Percentiles rank a stretch among this genome's conserved stretches.
phyloP scores from a whole-genome alignment of 2,888 invertebrate species.

The Petrolisthes cinctipes region DNA sequence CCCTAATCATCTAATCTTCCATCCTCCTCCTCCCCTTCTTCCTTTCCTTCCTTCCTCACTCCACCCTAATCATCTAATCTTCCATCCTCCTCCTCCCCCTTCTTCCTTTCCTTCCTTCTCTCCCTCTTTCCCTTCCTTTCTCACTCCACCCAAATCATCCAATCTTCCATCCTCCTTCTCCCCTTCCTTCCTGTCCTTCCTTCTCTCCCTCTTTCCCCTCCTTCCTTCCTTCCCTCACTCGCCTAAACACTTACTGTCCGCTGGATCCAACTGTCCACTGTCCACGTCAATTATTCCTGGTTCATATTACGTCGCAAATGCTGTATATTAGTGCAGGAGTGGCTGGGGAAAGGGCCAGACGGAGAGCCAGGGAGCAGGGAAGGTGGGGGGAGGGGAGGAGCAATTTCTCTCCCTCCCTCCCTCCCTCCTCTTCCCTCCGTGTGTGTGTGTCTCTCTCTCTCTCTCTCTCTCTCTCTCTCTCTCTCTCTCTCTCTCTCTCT shows the following conservation, averaged over 20 bases:
- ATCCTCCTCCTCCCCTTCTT: not conserved
- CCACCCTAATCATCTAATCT: not conserved
- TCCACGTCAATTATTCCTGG: constrained; percentile 36
- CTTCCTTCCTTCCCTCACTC: not conserved
- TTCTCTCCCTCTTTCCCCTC: not conserved
- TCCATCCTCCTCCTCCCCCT: not conserved
- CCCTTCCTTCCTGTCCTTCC: not conserved
- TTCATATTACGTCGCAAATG: constrained; percentile 39
- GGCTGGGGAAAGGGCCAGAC: not conserved
- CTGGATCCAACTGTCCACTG: not conserved
- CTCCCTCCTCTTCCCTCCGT: not conserved
- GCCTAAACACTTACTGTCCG: not conserved
- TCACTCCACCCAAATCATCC: not conserved
- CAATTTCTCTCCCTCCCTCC: constrained; percentile 8
- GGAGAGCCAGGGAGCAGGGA: not conserved
- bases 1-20: not conserved
- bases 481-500: constrained; percentile 21
- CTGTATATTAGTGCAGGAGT: constrained; percentile 31
- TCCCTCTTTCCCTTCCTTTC: not conserved
- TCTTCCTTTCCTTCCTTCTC: not conserved
- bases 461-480: constrained; percentile 17
- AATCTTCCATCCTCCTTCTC: not conserved
- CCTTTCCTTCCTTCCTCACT: not conserved
- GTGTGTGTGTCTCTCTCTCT: not conserved
- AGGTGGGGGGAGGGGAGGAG: not conserved